phyloP scores from a whole-genome alignment of 2,888 invertebrate species.

The Caenorhabditis sp. region DNA sequence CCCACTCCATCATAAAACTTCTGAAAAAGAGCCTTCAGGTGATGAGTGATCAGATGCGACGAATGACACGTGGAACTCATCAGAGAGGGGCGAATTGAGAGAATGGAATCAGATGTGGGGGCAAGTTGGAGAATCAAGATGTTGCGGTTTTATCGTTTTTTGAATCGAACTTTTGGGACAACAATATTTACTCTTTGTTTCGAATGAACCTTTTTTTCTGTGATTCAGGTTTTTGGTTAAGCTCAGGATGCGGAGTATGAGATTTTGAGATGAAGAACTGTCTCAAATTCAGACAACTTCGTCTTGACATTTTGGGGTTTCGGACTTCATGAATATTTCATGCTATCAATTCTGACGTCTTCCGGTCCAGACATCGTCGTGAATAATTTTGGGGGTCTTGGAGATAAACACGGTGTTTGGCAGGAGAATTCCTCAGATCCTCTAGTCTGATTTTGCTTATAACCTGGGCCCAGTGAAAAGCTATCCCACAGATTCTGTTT shows the following conservation, averaged over 20 bases:
- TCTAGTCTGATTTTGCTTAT: too few relatives aligned
- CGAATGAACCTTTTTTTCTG: conserved; percentile 2
- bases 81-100: conserved; percentile 38
- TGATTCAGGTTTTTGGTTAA: not conserved
- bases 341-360: not conserved
- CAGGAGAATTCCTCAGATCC: too few relatives aligned
- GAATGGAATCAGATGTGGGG: conserved; percentile 14
- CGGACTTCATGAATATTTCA: conserved; percentile 8
- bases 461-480: too few relatives aligned
- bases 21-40: conserved; percentile 29
- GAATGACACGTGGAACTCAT: conserved; percentile 64
- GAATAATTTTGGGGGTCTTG: not conserved
- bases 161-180: conserved; percentile 13
- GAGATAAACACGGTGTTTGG: not conserved
- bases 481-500: too few relatives aligned
- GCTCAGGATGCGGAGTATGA: too few relatives aligned
- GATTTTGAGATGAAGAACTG: too few relatives aligned
- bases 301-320: too few relatives aligned
- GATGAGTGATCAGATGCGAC: conserved; percentile 47
- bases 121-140: not conserved
- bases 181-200: too few relatives aligned
- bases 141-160: conserved; percentile 22
- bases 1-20: conserved; percentile 4
- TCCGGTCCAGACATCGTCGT: not conserved
- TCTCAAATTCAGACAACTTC: too few relatives aligned